These are phyloP conservation scores for Sanderia malayensis DNA, from an alignment of 30 jellyfish, hydroid and myxozoan species.

Conservation along the genomic window DNA sequence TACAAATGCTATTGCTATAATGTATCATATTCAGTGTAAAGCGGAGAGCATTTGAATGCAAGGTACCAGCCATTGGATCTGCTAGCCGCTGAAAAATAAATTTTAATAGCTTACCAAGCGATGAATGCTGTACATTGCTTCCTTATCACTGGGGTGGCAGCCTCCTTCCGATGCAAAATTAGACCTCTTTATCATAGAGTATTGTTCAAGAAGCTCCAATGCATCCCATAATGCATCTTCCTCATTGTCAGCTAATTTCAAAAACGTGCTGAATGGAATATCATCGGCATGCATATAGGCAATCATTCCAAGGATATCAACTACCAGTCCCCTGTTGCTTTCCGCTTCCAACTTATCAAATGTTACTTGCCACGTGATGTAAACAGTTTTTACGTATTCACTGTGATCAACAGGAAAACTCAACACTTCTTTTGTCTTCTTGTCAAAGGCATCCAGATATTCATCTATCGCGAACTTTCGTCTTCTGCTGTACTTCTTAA, in stretches of 20 bases:
- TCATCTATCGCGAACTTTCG: slow-evolving; percentile 29
- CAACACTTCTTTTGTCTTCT: slow-evolving; percentile 26
- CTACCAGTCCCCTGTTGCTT: background rate
- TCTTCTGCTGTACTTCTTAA: slow-evolving; percentile 15
- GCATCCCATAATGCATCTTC: slow-evolving; percentile 43
- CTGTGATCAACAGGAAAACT: slow-evolving; percentile 3
- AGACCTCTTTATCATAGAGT: slow-evolving; percentile 11
- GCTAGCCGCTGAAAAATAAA: too few relatives aligned
- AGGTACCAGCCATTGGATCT: too few relatives aligned
- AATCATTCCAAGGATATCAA: slow-evolving; percentile 25
- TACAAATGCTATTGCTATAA: too few relatives aligned
- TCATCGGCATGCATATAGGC: slow-evolving; percentile 48
- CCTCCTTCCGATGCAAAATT: background rate
- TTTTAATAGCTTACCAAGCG: slow-evolving; percentile 51
- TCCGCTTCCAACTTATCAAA: slow-evolving; percentile 42
- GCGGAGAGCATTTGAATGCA: too few relatives aligned
- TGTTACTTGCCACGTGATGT: slow-evolving; percentile 51
- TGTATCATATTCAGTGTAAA: too few relatives aligned
- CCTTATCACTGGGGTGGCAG: background rate
- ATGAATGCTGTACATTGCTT: slow-evolving; percentile 28
- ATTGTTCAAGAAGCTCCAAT: slow-evolving; percentile 33
- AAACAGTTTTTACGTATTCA: slow-evolving; percentile 51
- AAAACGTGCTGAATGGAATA: slow-evolving; percentile 44
- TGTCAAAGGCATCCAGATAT: slow-evolving; percentile 32
- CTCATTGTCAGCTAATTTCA: slow-evolving; percentile 12